Percentiles rank a stretch among this genome's conserved stretches.
Conservation (phyloP, 2,888 invertebrate species). For the Drosophila fulvimacula region DNA sequence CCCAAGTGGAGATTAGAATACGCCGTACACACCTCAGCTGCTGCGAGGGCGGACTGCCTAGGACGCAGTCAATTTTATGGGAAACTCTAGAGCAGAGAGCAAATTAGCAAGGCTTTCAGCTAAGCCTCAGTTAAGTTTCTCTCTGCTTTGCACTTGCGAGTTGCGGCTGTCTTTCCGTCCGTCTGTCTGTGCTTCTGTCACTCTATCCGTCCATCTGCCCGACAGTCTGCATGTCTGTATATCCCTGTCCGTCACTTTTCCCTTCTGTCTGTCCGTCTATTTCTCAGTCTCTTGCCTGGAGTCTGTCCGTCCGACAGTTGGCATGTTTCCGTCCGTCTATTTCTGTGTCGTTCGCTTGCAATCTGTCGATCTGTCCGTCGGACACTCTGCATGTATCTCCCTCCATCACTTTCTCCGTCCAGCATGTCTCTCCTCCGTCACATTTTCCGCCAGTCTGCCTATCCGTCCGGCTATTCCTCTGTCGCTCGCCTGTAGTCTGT, state of each 20-base stretch:
- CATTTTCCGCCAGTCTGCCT: neutral
- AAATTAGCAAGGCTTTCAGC: neutral
- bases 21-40: neutral
- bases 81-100: neutral
- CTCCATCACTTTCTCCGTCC: neutral
- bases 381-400: neutral
- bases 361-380: neutral
- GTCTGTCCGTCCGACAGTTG: too few relatives aligned
- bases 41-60: neutral
- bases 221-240: neutral
- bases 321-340: neutral
- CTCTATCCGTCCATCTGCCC: neutral
- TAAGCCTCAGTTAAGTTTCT: neutral
- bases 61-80: neutral
- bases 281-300: too few relatives aligned
- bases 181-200: neutral
- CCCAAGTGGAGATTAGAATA: conserved; percentile 3
- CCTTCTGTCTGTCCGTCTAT: neutral
- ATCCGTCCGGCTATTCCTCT: neutral
- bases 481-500: neutral
- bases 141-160: rapidly evolving
- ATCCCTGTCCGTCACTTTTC: neutral
- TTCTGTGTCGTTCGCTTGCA: neutral
- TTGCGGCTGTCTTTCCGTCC: neutral
- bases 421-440: too few relatives aligned